Evolutionary conservation across 1,140 invertebrate genomes (phyloP).

Genomic region (Eubasilissa regina): DNA sequence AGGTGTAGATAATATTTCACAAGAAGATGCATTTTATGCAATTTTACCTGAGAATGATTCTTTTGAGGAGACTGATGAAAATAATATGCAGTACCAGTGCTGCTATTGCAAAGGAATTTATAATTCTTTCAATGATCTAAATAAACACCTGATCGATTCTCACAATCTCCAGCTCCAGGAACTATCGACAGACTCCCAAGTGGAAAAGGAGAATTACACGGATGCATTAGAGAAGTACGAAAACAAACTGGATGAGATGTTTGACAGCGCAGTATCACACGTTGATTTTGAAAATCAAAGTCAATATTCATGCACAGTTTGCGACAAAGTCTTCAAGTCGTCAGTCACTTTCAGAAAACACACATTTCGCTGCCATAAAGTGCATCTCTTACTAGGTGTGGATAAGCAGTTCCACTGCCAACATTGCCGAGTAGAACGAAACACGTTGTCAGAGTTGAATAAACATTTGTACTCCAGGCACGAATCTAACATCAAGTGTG

Average conservation of each 20-base stretch:
- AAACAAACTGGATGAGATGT: slow-evolving; percentile 31
- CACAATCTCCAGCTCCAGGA: slow-evolving; percentile 39
- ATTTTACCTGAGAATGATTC: slow-evolving; percentile 6
- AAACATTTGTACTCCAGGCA: slow-evolving; percentile 38
- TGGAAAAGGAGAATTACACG: slow-evolving; percentile 10
- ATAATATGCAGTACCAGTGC: slow-evolving; percentile 25
- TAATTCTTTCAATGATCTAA: slow-evolving; percentile 18
- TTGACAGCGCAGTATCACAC: background rate
- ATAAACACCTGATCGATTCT: slow-evolving; percentile 13
- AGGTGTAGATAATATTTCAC: background rate
- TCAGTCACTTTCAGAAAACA: slow-evolving; percentile 26
- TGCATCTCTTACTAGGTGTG: slow-evolving; percentile 5
- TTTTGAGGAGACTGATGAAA: slow-evolving; percentile 3
- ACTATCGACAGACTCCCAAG: slow-evolving; percentile 22
- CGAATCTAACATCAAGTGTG: slow-evolving; percentile 27
- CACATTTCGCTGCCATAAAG: background rate
- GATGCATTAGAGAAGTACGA: slow-evolving; percentile 23
- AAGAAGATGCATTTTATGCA: slow-evolving; percentile 22
- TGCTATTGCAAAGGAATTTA: slow-evolving; percentile 29
- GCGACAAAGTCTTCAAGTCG: slow-evolving; percentile 28
- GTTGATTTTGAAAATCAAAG: slow-evolving; percentile 16
- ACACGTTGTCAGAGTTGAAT: slow-evolving; percentile 5
- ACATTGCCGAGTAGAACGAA: slow-evolving; percentile 5
- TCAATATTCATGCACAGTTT: slow-evolving; percentile 25
- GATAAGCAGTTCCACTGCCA: slow-evolving; percentile 15